Evolutionary conservation across 2,113 vertebrate genomes (phyloP).

Genomic region (Odobenus rosmarus): DNA sequence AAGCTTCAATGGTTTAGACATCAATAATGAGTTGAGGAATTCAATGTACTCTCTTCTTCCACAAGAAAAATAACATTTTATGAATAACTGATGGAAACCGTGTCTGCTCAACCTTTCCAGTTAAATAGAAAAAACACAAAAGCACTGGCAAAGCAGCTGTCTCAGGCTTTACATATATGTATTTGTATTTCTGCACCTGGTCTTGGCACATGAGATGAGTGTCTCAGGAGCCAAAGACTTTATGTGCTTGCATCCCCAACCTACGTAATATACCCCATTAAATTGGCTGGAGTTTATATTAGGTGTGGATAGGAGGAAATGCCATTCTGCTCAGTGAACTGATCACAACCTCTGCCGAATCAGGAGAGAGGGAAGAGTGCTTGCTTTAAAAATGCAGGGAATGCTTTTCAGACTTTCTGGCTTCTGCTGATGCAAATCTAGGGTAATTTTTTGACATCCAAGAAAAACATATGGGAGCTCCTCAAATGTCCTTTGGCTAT

Average conservation of each 20-base stretch:
- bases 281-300: constrained; percentile 66
- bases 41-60: constrained; percentile 53
- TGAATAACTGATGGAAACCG: constrained; percentile 59
- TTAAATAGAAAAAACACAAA: constrained; percentile 58
- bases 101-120: constrained; percentile 47
- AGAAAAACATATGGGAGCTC: constrained; percentile 36
- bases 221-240: constrained; percentile 67
- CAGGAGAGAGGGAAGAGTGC: not conserved
- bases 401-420: constrained; percentile 52
- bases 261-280: constrained; percentile 55
- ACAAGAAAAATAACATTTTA: constrained; percentile 62
- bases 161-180: constrained; percentile 25
- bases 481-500: constrained; percentile 39
- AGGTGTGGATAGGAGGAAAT: constrained; percentile 68
- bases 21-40: constrained; percentile 45
- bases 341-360: constrained; percentile 40
- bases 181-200: constrained; percentile 69
- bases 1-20: constrained; percentile 40
- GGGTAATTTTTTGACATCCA: constrained; percentile 46
- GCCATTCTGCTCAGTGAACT: constrained; percentile 59
- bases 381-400: constrained; percentile 50
- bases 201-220: constrained; percentile 49
- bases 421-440: constrained; percentile 49
- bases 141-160: constrained; percentile 48
- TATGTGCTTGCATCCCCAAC: constrained; percentile 44